Conservation (phyloP, 2,888 invertebrate species). For the Limnephilus auricula region DNA sequence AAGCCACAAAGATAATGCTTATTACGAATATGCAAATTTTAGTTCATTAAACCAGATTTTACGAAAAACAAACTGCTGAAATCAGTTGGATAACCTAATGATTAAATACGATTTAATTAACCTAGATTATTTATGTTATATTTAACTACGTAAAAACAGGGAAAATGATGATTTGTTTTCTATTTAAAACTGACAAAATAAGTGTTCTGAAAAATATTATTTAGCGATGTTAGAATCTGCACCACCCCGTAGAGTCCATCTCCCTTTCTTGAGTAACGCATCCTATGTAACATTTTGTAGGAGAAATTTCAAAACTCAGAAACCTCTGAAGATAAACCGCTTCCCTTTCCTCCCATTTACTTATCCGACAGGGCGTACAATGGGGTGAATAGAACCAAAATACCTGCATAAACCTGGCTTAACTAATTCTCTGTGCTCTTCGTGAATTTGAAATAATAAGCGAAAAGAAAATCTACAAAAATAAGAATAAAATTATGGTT, state of each 20-base stretch:
- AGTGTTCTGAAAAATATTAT: neutral
- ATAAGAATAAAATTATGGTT: neutral
- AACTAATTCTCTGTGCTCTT: slow-evolving; percentile 19
- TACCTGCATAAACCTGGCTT: slow-evolving; percentile 34
- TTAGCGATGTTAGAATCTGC: neutral
- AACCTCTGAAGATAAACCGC: slow-evolving; percentile 64
- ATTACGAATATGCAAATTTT: no score
- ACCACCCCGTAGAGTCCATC: slow-evolving; percentile 48
- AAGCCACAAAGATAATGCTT: no score
- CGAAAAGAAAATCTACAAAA: neutral
- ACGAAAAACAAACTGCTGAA: no score
- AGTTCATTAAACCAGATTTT: no score
- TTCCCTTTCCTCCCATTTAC: slow-evolving; percentile 64
- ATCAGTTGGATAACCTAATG: no score
- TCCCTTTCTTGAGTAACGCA: slow-evolving; percentile 56
- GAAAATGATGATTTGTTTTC: no score
- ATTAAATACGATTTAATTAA: no score
- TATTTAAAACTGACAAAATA: neutral
- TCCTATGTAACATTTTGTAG: slow-evolving; percentile 56
- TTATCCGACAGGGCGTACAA: slow-evolving; percentile 52
- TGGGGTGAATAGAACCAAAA: slow-evolving; percentile 39
- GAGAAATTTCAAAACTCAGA: slow-evolving; percentile 60
- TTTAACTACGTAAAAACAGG: no score
- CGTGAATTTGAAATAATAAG: neutral
- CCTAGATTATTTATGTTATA: no score